Evolutionary conservation across 2,113 vertebrate species (phyloP).

Genomic region (Alectura lathami): DNA sequence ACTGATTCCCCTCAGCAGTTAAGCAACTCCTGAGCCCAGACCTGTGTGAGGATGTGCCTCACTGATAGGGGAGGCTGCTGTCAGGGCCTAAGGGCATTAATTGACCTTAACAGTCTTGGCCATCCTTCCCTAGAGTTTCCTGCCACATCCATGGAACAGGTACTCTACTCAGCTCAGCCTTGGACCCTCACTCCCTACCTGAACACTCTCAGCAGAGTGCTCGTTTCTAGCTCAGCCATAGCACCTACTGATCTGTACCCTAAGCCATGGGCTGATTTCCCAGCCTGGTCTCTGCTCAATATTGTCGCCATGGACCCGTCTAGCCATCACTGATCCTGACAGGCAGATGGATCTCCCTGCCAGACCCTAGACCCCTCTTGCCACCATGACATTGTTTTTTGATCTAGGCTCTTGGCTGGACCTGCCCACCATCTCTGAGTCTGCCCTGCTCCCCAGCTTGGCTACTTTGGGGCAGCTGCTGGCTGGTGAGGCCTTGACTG

Average conservation of each 20-base stretch:
- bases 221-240: neutral
- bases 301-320: neutral
- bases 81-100: no score
- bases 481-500: neutral
- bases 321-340: neutral
- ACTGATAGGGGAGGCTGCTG: no score
- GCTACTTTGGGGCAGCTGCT: neutral
- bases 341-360: neutral
- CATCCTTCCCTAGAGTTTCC: neutral
- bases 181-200: neutral
- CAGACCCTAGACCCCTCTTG: neutral
- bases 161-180: no score
- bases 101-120: neutral
- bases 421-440: neutral
- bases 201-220: neutral
- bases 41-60: no score
- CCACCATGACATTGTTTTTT: neutral
- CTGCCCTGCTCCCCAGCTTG: neutral
- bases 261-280: neutral
- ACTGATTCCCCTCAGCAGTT: no score
- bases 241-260: neutral
- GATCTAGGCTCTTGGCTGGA: neutral
- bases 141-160: no score
- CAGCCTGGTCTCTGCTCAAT: neutral
- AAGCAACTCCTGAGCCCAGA: no score